phyloP scores from a whole-genome alignment of 2,113 vertebrate genomes.

The Phrynosoma blainvillii region DNA sequence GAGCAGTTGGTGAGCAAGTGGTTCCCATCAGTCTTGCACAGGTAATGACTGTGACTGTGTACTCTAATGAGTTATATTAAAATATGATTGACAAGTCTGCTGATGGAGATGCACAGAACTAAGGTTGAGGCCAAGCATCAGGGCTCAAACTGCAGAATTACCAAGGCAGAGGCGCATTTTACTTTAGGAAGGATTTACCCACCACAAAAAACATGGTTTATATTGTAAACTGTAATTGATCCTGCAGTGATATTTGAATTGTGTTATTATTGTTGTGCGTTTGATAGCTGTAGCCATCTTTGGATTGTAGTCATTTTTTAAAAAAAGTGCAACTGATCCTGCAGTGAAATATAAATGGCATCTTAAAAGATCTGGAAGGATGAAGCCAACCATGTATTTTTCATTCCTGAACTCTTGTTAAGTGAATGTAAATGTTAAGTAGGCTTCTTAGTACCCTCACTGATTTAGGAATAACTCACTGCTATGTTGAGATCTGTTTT shows the following conservation, averaged over 20 bases:
- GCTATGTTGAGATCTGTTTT: background rate
- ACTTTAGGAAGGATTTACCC: background rate
- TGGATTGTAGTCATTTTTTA: background rate
- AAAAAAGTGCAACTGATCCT: too few relatives aligned
- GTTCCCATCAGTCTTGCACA: background rate
- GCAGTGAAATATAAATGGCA: background rate
- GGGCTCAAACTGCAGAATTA: background rate
- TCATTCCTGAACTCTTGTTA: background rate
- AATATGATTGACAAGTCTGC: conserved; percentile 6
- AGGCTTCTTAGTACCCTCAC: background rate
- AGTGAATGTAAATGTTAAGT: background rate
- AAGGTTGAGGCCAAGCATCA: background rate
- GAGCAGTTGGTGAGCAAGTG: background rate
- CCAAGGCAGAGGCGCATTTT: background rate
- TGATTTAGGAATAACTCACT: background rate
- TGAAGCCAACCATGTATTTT: background rate
- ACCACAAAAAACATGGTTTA: background rate
- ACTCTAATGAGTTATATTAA: background rate
- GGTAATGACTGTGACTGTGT: background rate
- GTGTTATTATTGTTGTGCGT: too few relatives aligned
- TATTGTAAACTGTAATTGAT: background rate
- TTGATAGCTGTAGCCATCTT: background rate
- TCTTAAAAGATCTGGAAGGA: background rate
- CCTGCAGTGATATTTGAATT: background rate
- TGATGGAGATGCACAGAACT: background rate